Percentiles rank a stretch among this genome's conserved stretches.
phyloP scores from a whole-genome alignment of 2,797 vertebrate species.

The Fratercula arctica region DNA sequence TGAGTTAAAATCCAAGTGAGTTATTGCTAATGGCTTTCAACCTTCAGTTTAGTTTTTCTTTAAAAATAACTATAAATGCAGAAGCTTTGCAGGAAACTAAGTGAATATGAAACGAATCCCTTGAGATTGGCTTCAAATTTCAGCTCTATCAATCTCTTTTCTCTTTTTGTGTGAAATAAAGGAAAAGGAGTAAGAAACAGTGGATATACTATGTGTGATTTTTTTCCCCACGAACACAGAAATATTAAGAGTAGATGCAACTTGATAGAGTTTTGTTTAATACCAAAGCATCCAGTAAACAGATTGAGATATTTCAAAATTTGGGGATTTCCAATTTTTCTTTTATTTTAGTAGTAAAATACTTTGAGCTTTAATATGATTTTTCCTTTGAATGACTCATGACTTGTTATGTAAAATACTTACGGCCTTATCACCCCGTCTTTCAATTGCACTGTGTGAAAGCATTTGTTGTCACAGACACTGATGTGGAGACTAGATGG shows the following conservation, averaged over 20 bases:
- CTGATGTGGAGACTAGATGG: background rate
- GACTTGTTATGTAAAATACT: background rate
- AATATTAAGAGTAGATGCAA: background rate
- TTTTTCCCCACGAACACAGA: background rate
- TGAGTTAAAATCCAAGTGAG: conserved; percentile 61
- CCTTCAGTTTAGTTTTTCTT: conserved; percentile 52
- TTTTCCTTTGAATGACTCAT: background rate
- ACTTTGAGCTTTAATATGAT: background rate
- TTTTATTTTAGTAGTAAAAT: background rate
- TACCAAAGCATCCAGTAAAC: background rate
- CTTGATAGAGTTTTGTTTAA: background rate
- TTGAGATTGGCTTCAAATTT: conserved; percentile 63
- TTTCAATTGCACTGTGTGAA: background rate
- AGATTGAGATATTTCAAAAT: background rate
- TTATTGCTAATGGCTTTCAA: conserved; percentile 53
- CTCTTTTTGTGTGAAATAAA: conserved; percentile 40
- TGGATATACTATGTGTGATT: background rate
- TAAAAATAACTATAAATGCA: conserved; percentile 59
- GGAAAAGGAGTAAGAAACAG: conserved; percentile 49
- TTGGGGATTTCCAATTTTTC: background rate
- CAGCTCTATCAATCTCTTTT: conserved; percentile 48
- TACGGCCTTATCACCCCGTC: background rate
- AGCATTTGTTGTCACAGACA: background rate
- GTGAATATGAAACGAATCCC: conserved; percentile 68
- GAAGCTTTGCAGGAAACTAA: conserved; percentile 63